Conservation (phyloP, 1,140 invertebrate species). For the Drosophila leontia region DNA sequence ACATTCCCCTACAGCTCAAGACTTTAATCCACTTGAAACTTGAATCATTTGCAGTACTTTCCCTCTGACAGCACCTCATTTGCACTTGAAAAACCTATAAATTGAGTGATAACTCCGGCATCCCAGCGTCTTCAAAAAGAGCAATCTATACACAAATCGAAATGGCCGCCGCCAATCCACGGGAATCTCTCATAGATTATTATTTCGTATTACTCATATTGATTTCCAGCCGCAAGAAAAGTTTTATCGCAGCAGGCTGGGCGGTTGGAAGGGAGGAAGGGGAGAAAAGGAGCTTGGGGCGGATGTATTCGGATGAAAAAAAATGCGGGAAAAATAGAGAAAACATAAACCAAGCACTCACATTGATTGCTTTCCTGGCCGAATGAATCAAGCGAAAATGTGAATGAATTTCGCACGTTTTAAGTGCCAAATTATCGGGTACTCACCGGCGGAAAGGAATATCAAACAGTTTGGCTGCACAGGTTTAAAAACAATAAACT, state of each 20-base stretch:
- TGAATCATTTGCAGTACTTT: slow-evolving; percentile 26
- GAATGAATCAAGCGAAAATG: slow-evolving; percentile 61
- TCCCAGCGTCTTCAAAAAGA: slow-evolving; percentile 42
- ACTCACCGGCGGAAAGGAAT: slow-evolving; percentile 60
- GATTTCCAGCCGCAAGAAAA: slow-evolving; percentile 49
- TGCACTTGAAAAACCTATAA: slow-evolving; percentile 52
- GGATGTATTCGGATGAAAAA: slow-evolving; percentile 27
- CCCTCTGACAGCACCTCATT: slow-evolving; percentile 43
- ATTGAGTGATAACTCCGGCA: slow-evolving; percentile 47
- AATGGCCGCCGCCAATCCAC: slow-evolving; percentile 31
- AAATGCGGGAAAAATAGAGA: slow-evolving; percentile 11
- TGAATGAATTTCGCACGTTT: slow-evolving; percentile 74
- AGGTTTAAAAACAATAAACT: slow-evolving; percentile 81
- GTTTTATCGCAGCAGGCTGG: slow-evolving; percentile 7
- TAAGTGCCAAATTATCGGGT: slow-evolving; percentile 75
- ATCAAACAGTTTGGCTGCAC: slow-evolving; percentile 62
- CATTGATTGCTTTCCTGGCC: slow-evolving; percentile 46
- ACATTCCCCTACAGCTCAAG: neutral
- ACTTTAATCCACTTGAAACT: slow-evolving; percentile 30
- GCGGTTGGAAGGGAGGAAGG: too few species aligned
- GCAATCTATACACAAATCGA: slow-evolving; percentile 48
- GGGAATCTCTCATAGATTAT: slow-evolving; percentile 54
- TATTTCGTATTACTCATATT: slow-evolving; percentile 58
- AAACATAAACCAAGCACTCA: slow-evolving; percentile 52
- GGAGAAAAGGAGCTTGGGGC: slow-evolving; percentile 15